These are phyloP conservation scores for Ligdia adustata DNA, from an alignment of 2,888 invertebrate genomes.

Conservation along the genomic window DNA sequence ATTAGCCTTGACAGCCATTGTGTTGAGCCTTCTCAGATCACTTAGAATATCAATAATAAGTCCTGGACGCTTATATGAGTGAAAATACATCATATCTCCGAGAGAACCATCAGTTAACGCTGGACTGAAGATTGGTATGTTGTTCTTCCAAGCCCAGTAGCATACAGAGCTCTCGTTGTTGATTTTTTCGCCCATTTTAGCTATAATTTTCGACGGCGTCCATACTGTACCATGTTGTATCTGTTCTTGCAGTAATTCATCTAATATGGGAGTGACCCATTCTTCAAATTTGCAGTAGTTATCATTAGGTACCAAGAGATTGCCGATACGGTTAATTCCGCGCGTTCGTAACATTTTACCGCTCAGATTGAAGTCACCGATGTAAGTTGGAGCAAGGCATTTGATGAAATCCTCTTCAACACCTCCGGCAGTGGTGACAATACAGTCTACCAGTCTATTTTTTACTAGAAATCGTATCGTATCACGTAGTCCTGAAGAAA, in stretches of 20 bases:
- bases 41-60: conserved; percentile 96
- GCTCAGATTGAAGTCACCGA: conserved; percentile 95
- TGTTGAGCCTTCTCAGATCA: conserved; percentile 95
- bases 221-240: conserved; percentile 88
- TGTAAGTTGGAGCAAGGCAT: conserved; percentile 96
- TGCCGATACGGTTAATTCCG: conserved; percentile 94
- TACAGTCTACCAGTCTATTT: conserved; percentile 93
- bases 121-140: conserved; percentile 98
- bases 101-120: conserved; percentile 98
- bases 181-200: conserved; percentile 94
- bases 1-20: conserved; percentile 95
- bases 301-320: conserved; percentile 98
- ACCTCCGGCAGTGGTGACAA: conserved; percentile 99
- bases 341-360: conserved; percentile 91
- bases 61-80: conserved; percentile 96
- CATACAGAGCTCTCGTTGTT: conserved; percentile 96
- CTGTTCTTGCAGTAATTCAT: conserved; percentile 96
- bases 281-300: conserved; percentile 99
- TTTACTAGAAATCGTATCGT: conserved; percentile 89
- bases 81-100: conserved; percentile 99
- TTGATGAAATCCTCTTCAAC: conserved; percentile 99
- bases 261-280: conserved; percentile 97
- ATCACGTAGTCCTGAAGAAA: conserved; percentile 97
- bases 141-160: conserved; percentile 98
- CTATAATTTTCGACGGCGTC: conserved; percentile 89